phyloP scores from a whole-genome alignment of 2,113 vertebrate species.

The Anthoscopus minutus region DNA sequence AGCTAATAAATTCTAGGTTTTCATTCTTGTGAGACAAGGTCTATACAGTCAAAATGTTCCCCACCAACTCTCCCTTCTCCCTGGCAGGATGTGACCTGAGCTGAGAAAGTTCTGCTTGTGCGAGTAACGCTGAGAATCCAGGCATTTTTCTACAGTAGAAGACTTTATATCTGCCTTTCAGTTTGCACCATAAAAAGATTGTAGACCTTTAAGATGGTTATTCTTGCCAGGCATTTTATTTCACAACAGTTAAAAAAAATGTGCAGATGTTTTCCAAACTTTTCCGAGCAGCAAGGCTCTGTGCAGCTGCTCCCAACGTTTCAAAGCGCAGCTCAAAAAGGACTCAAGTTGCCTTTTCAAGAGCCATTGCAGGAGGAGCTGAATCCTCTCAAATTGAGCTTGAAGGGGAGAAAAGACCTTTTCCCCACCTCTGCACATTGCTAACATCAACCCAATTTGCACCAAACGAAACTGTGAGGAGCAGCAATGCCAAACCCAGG shows the following conservation, averaged over 20 bases:
- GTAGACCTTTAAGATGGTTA: neutral
- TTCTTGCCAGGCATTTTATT: conserved; percentile 33
- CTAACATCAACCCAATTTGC: neutral
- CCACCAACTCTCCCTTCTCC: neutral
- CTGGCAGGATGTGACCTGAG: conserved; percentile 16
- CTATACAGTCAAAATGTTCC: neutral
- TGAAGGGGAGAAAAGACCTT: neutral
- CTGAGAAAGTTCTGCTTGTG: neutral
- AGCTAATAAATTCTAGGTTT: neutral
- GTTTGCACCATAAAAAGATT: neutral
- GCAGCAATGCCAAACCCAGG: neutral
- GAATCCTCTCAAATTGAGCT: neutral
- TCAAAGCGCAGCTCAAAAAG: neutral
- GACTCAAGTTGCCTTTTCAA: neutral
- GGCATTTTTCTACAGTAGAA: neutral
- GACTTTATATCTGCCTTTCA: neutral
- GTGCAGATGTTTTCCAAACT: conserved; percentile 25
- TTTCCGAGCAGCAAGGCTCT: neutral
- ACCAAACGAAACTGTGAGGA: neutral
- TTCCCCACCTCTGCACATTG: neutral
- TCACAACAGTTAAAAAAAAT: conserved; percentile 12
- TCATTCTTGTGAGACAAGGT: neutral
- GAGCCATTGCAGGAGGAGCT: neutral
- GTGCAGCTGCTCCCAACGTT: conserved; percentile 29
- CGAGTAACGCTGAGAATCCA: neutral